These are phyloP conservation scores for Spialia ferax DNA, from an alignment of 2,888 invertebrate species.

Conservation along the genomic window DNA sequence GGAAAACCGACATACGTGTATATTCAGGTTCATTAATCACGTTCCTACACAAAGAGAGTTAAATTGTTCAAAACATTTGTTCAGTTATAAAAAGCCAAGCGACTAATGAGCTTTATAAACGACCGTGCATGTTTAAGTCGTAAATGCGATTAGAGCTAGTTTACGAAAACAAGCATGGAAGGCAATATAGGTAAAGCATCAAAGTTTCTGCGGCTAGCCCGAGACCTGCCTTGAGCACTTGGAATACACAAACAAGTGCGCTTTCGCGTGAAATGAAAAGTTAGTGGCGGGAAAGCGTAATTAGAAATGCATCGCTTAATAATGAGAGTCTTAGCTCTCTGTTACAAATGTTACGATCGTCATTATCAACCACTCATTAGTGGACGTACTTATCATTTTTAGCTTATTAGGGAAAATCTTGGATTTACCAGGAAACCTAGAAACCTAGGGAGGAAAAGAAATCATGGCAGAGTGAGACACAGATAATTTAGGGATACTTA, in stretches of 20 bases:
- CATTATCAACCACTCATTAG: too few species aligned
- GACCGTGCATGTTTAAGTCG: slow-evolving; percentile 9
- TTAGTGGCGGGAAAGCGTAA: background rate
- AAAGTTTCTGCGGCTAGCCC: slow-evolving; percentile 13
- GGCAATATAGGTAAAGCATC: slow-evolving; percentile 9
- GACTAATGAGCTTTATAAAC: slow-evolving; percentile 14
- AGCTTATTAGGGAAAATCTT: too few species aligned
- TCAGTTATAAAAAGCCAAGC: slow-evolving; percentile 10
- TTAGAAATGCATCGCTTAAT: background rate
- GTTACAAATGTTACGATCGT: too few species aligned
- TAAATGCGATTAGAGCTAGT: slow-evolving; percentile 13
- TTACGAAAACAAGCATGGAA: slow-evolving; percentile 12
- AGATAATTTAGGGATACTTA: too few species aligned
- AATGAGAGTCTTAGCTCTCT: background rate
- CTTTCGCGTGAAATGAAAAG: slow-evolving; percentile 1
- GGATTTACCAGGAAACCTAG: too few species aligned
- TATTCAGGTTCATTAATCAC: background rate
- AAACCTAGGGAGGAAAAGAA: background rate
- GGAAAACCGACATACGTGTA: background rate
- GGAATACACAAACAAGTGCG: background rate
- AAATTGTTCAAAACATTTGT: slow-evolving; percentile 3
- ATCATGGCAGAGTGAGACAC: too few species aligned
- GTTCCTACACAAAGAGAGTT: background rate
- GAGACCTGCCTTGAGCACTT: slow-evolving; percentile 11
- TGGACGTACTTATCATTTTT: too few species aligned